These are phyloP conservation scores for Drosophila watanabei DNA, from an alignment of 1,140 invertebrate species.

Conservation along the genomic window DNA sequence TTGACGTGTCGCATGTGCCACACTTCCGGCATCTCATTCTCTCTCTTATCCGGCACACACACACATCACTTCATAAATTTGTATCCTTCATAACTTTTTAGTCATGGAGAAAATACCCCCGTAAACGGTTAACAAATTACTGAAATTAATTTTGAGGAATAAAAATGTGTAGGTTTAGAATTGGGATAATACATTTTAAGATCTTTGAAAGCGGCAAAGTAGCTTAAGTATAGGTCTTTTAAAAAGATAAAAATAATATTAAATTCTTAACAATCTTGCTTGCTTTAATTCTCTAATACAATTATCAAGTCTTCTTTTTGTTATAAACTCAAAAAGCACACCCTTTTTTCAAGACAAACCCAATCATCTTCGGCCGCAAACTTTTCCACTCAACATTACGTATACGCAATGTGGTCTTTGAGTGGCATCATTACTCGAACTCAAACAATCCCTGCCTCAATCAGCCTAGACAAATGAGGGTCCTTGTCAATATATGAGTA, in stretches of 20 bases:
- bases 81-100: conserved; percentile 12
- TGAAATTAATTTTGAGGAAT: not conserved
- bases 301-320: not conserved
- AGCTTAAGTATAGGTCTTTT: not conserved
- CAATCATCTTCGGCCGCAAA: conserved; percentile 24
- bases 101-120: not conserved
- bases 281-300: not conserved
- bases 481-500: conserved; percentile 74
- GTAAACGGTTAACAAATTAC: conserved; percentile 6
- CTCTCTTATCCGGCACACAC: not conserved
- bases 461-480: conserved; percentile 65
- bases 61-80: conserved; percentile 7
- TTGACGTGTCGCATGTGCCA: conserved; percentile 78
- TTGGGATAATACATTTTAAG: not conserved
- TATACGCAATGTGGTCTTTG: conserved; percentile 31
- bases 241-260: not conserved
- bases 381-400: conserved; percentile 37
- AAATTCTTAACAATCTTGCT: no score
- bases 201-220: not conserved
- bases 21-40: conserved; percentile 34
- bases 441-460: conserved; percentile 35
- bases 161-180: not conserved
- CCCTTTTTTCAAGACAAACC: conserved; percentile 2
- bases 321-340: not conserved
- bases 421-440: conserved; percentile 17